A percentile compares a stretch with the other conserved stretches of the same genome.
These are phyloP conservation scores for Punctoribates punctum DNA, from an alignment of 2,888 invertebrate species.

Conservation along the genomic window DNA sequence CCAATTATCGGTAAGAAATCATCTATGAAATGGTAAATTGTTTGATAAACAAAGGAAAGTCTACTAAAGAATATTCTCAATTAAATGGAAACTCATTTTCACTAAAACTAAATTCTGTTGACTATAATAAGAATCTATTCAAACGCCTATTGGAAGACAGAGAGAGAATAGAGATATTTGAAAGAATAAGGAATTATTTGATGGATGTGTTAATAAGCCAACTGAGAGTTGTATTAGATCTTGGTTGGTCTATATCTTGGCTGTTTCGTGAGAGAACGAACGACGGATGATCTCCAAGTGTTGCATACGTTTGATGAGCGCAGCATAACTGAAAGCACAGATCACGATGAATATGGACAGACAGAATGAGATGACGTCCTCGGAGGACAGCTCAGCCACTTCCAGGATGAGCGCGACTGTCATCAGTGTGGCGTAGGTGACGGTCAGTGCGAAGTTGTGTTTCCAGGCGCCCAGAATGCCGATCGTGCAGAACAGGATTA, in stretches of 20 bases:
- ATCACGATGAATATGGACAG: constrained; percentile 35
- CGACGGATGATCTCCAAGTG: constrained; percentile 35
- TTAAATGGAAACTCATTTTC: too few species aligned
- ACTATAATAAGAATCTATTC: too few species aligned
- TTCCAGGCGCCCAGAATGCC: constrained; percentile 38
- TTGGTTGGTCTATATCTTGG: constrained; percentile 38
- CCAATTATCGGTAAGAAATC: too few species aligned
- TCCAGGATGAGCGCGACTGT: constrained; percentile 37
- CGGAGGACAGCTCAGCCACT: constrained; percentile 37
- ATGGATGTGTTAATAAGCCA: too few species aligned
- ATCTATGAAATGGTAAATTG: too few species aligned
- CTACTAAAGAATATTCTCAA: too few species aligned
- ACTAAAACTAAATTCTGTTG: too few species aligned
- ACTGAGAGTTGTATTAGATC: background rate
- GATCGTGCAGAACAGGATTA: constrained; percentile 35
- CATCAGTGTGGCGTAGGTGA: constrained; percentile 39
- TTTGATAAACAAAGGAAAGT: too few species aligned
- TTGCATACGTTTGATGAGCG: constrained; percentile 37
- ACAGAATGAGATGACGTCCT: constrained; percentile 37
- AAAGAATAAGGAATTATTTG: too few species aligned
- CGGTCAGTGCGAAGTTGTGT: constrained; percentile 30
- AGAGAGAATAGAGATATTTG: too few species aligned
- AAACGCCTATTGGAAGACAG: too few species aligned
- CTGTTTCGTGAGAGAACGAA: constrained; percentile 38
- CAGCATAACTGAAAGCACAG: constrained; percentile 39